Conservation (phyloP, 2,113 vertebrate genomes). For the Alces alces region DNA sequence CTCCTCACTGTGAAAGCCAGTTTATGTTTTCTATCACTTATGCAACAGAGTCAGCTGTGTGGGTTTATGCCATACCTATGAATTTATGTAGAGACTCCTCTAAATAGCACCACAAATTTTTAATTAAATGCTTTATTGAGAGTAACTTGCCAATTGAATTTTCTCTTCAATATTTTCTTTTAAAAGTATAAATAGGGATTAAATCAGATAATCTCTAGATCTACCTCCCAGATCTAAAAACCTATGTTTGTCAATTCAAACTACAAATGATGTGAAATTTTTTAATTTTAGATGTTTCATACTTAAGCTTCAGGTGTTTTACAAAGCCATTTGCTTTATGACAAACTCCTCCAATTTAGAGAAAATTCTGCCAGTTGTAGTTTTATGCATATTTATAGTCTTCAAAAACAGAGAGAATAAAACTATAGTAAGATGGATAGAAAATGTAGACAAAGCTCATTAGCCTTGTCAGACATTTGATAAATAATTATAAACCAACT, state of each 20-base stretch:
- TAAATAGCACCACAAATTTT: neutral
- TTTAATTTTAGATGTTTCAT: constrained; percentile 16
- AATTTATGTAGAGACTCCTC: neutral
- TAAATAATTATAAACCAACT: constrained; percentile 58
- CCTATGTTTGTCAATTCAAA: neutral
- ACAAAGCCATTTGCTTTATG: constrained; percentile 22
- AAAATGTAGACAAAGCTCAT: constrained; percentile 53
- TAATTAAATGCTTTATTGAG: constrained; percentile 1
- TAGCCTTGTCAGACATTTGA: constrained; percentile 59
- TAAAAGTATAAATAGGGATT: constrained; percentile 2
- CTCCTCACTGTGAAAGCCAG: neutral
- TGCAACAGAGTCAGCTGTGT: neutral
- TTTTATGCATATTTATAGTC: constrained; percentile 9
- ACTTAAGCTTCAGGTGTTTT: constrained; percentile 18
- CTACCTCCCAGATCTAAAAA: neutral
- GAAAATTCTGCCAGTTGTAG: constrained; percentile 20
- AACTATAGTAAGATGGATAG: constrained; percentile 20
- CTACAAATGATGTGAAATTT: neutral
- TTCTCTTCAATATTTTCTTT: constrained; percentile 8
- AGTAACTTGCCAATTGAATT: neutral
- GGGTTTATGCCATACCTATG: neutral
- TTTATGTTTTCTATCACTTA: neutral
- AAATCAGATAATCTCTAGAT: neutral
- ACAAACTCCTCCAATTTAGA: neutral
- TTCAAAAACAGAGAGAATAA: constrained; percentile 26